Percentiles rank a stretch among this genome's conserved stretches.
Evolutionary conservation across 2,797 vertebrate species (phyloP).

Genomic region (Phaenicophaeus curvirostris): DNA sequence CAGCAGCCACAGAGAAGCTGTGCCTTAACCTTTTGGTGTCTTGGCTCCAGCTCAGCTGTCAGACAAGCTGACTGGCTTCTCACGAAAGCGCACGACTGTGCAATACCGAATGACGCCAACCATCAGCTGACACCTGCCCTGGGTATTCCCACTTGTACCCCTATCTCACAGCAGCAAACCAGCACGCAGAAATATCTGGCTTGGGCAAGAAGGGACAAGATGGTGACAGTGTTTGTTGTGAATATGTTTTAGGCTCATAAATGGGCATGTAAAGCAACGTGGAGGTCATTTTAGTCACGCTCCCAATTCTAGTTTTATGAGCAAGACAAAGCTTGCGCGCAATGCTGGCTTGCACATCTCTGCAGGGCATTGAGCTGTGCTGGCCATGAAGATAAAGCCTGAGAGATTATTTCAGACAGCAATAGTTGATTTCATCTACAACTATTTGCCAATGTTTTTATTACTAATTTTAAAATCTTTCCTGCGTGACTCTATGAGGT

Average conservation of each 20-base stretch:
- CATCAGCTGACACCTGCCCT: neutral
- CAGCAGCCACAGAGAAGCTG: neutral
- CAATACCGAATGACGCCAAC: rapidly evolving
- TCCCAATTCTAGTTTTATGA: neutral
- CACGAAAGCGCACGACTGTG: neutral
- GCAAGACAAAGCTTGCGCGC: neutral
- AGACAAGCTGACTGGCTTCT: neutral
- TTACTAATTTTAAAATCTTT: slow-evolving; percentile 9
- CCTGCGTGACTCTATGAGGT: neutral
- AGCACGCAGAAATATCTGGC: neutral
- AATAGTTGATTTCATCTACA: neutral
- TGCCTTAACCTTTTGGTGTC: slow-evolving; percentile 30
- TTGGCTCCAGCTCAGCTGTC: slow-evolving; percentile 10
- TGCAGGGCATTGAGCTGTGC: neutral
- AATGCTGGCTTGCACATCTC: neutral
- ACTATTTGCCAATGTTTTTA: neutral
- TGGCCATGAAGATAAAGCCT: neutral
- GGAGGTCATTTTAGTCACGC: neutral
- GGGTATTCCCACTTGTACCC: neutral
- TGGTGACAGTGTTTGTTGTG: neutral
- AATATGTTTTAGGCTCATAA: slow-evolving; percentile 6
- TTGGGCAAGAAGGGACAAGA: neutral
- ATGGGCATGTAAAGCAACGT: neutral
- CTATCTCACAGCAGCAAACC: neutral
- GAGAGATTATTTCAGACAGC: neutral